Base-by-base conservation (phyloP, 2,797 vertebrate genomes). In the Rhinichthys osculus region DNA sequence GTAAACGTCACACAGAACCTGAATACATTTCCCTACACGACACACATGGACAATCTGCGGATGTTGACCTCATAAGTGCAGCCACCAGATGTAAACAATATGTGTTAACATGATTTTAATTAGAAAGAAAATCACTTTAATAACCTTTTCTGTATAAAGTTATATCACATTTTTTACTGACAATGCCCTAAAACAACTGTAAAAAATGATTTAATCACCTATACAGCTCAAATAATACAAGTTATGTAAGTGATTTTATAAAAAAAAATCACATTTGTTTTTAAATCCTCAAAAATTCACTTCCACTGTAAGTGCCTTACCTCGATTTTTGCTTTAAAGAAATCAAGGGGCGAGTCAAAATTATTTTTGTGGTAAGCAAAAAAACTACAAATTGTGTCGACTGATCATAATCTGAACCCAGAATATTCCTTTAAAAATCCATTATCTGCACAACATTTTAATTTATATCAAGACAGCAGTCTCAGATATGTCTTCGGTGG, bases 1-100 rank as follows among this genome's bases (percentile, higher is more conserved):
- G 38, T 69, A 74, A 52, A 71, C 1, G 35, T 86, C 74, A 73
- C 44, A 69, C 38, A 40, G 11, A 44, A 69, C 16, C 23, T 54
- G 7, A 78, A 64, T 62, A 72, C 59, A 52, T 35, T 30, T 73
- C 23, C 3, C 40, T 52, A 19, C 35, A 42, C 4, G 30, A 33
- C 40, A 57, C 76, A 87, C 83, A 64, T 85, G 85, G 83, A 44
- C 47, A 42, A 69, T 69, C 44, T 76, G n/a, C 6, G 23, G 42
- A 64, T 47, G 9, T 2, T 71, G 23, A 77, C 79, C 82, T 47
- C 14, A 27, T 27, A 47, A 44, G 13, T 11, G n/a, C 4, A 69
- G 66, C 66, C 33, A 69, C 7, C 17, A 72, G 42, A 8, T 13
- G n/a, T 30, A 72, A 27, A 16, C 42, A 47, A 72, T 1, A 17